phyloP scores from a whole-genome alignment of 1,140 invertebrate species.

The Myzus persicae region DNA sequence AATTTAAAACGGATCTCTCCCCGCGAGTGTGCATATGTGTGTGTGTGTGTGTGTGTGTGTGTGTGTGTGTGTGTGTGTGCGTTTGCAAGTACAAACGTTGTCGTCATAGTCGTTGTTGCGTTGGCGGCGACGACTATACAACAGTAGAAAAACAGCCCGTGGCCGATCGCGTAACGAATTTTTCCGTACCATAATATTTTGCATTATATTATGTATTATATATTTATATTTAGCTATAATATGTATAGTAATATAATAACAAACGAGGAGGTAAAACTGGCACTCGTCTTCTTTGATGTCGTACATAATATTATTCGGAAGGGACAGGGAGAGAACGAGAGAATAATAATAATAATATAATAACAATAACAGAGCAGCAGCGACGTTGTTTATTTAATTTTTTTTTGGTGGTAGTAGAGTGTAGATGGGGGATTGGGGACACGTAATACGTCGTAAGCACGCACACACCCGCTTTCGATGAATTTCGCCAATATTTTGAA shows the following conservation, averaged over 20 bases:
- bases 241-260: neutral
- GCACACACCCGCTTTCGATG: neutral
- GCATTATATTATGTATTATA: neutral
- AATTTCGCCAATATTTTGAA: neutral
- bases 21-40: neutral
- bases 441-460: neutral
- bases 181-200: conserved; percentile 18
- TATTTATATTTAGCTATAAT: neutral
- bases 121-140: neutral
- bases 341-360: conserved; percentile 7
- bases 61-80: too few species aligned
- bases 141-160: conserved; percentile 49
- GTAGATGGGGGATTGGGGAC: too few species aligned
- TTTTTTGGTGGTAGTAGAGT: neutral
- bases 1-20: conserved; percentile 44
- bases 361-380: neutral
- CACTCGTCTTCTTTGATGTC: neutral
- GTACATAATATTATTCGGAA: too few species aligned
- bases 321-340: neutral
- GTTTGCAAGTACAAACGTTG: neutral
- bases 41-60: neutral
- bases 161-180: conserved; percentile 45
- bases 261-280: neutral
- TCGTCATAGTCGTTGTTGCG: neutral
- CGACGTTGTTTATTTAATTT: neutral